Base-by-base conservation (phyloP, 1,140 invertebrate species). In the Apis florea region DNA sequence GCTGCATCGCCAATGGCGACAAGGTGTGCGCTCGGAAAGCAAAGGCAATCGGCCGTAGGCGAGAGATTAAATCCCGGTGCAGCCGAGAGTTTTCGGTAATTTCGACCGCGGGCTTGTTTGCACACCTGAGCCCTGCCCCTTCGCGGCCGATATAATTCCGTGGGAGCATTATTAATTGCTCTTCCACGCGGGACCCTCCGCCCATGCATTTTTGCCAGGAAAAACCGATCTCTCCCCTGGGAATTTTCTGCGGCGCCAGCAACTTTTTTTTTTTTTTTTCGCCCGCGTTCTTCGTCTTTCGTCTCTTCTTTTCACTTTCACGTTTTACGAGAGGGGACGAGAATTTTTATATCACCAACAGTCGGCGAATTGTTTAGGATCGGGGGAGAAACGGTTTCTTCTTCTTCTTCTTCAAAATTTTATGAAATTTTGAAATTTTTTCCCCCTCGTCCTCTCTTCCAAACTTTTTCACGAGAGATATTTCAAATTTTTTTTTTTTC, bases 91-190 rank as follows among this genome's bases (percentile, higher is more conserved):
- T 92, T 91, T 89, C 88, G 87, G 89, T 90, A 86, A 90, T 86
- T 84, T 88, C 85, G 83, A 90, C 92, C 89, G 83, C 88, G 82
- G 92, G 92, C 89, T 85, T 94, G 89, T 93, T 94, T 94, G 89
- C 89, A 91, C 93, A 93, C 91, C 92, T 93, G 92, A 93, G 84
- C 87, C 90, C 84, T 76, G 67, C 69, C 68, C 21, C 31, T 72
- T 10, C 31, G 63, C 84, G 70, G 68, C 83, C 74, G 85, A 83
- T 79, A 88, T 86, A 89, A 85, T 86, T 85, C 71, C 79, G 67
- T 63, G 73, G 68, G 31, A 74, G 77, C 76, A 78, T 87, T 85
- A 89, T 87, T 83, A 84, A 80, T 83, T 68, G 83, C 67, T 75
- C 66, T 72, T 63, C 73, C 67, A 58, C 72, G 78, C 64, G 49